Percentiles rank a stretch among this genome's conserved stretches.
Evolutionary conservation across 2,888 invertebrate genomes (phyloP).

Genomic region (Sminthurinus aureus): DNA sequence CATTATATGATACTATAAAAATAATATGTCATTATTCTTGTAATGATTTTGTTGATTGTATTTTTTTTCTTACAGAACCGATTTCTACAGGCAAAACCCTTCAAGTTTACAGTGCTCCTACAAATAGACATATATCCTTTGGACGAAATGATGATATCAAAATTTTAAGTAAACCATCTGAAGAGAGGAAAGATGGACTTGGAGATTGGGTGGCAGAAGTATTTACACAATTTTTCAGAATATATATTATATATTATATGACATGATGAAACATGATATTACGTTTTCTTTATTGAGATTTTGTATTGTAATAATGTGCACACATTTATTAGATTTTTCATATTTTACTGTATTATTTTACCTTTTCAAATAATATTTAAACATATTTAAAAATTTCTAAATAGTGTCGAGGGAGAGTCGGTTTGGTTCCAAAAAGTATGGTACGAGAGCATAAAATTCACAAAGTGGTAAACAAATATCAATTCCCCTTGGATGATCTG

Average conservation of each 20-base stretch:
- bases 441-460: slow-evolving; percentile 53
- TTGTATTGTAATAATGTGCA: not conserved
- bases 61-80: slow-evolving; percentile 45
- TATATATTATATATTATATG: slow-evolving; percentile 12
- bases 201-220: slow-evolving; percentile 57
- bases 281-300: not conserved
- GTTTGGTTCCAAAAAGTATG: slow-evolving; percentile 54
- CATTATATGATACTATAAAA: too few species aligned
- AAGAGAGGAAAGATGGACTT: slow-evolving; percentile 20
- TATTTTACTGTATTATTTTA: not conserved
- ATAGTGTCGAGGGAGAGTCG: slow-evolving; percentile 54
- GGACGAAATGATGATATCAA: slow-evolving; percentile 52
- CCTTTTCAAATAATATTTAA: not conserved
- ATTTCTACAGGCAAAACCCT: slow-evolving; percentile 56
- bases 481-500: slow-evolving; percentile 42
- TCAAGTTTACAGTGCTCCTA: slow-evolving; percentile 48
- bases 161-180: slow-evolving; percentile 53
- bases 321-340: not conserved
- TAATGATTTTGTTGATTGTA: not conserved
- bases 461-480: slow-evolving; percentile 42
- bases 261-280: not conserved
- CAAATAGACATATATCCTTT: slow-evolving; percentile 55
- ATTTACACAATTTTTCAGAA: slow-evolving; percentile 22
- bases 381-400: slow-evolving; percentile 15
- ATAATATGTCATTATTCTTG: too few species aligned